phyloP scores from a whole-genome alignment of 2,797 vertebrate species.

The Ctenopoma multispine region DNA sequence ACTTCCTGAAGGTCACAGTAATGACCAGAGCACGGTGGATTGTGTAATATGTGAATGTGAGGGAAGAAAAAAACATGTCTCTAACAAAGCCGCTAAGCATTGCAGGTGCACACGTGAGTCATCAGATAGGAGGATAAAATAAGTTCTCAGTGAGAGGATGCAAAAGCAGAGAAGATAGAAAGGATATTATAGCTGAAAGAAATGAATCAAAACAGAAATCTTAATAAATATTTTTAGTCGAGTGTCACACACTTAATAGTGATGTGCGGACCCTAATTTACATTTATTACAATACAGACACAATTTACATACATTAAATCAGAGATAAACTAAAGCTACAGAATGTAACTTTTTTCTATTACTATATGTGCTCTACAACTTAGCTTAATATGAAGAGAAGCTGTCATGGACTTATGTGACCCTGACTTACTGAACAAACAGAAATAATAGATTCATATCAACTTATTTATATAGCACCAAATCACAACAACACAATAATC shows the following conservation, averaged over 20 bases:
- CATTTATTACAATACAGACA: too few species aligned
- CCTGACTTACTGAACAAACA: too few species aligned
- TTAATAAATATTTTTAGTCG: background rate
- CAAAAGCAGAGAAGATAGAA: background rate
- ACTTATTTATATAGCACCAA: too few species aligned
- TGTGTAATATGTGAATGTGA: background rate
- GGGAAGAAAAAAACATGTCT: background rate
- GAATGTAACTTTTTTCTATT: too few species aligned
- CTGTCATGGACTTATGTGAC: too few species aligned
- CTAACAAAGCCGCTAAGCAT: background rate
- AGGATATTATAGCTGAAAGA: background rate
- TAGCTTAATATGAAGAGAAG: too few species aligned
- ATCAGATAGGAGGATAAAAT: background rate
- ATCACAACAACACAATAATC: too few species aligned
- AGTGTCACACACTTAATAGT: background rate
- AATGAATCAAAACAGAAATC: background rate
- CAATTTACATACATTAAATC: too few species aligned
- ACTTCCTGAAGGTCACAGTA: constrained; percentile 6
- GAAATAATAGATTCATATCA: too few species aligned
- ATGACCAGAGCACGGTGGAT: background rate
- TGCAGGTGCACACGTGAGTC: background rate
- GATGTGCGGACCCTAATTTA: background rate
- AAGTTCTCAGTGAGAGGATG: background rate
- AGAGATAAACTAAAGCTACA: too few species aligned
- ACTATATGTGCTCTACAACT: too few species aligned